Conservation (phyloP, 2,797 vertebrate genomes). For the Nannoperca obscura region DNA sequence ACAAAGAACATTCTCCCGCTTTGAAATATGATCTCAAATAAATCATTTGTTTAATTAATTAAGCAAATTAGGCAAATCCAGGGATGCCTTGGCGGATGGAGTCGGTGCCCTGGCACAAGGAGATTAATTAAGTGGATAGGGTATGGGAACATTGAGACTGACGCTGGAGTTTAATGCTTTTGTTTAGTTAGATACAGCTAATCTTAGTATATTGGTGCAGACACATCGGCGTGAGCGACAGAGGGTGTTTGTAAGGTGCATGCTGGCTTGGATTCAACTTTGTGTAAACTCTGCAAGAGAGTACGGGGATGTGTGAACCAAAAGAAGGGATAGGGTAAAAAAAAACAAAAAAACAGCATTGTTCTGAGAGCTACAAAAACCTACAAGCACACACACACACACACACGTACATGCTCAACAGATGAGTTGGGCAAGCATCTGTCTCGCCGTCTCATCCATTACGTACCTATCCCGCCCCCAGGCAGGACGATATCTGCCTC, state of each 20-base stretch:
- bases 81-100: conserved; percentile 73
- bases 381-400: conserved; percentile 17
- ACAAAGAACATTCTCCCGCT: conserved; percentile 66
- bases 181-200: conserved; percentile 57
- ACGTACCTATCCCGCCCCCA: neutral
- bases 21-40: conserved; percentile 80
- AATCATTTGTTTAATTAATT: conserved; percentile 87
- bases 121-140: conserved; percentile 83
- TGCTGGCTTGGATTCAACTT: conserved; percentile 34
- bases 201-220: conserved; percentile 39
- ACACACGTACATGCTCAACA: conserved; percentile 16
- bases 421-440: conserved; percentile 46
- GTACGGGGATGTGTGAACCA: neutral
- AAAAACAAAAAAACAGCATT: neutral
- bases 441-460: conserved; percentile 45
- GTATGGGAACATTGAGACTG: conserved; percentile 71
- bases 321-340: neutral
- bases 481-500: conserved; percentile 59
- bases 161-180: conserved; percentile 62
- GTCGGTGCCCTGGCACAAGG: conserved; percentile 73
- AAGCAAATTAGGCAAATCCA: conserved; percentile 83
- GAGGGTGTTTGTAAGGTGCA: conserved; percentile 19
- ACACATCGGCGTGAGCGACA: conserved; percentile 14
- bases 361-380: conserved; percentile 18
- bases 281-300: conserved; percentile 1